Conservation (phyloP, 2,797 vertebrate genomes). For the Parauchenoglanis punctatus region DNA sequence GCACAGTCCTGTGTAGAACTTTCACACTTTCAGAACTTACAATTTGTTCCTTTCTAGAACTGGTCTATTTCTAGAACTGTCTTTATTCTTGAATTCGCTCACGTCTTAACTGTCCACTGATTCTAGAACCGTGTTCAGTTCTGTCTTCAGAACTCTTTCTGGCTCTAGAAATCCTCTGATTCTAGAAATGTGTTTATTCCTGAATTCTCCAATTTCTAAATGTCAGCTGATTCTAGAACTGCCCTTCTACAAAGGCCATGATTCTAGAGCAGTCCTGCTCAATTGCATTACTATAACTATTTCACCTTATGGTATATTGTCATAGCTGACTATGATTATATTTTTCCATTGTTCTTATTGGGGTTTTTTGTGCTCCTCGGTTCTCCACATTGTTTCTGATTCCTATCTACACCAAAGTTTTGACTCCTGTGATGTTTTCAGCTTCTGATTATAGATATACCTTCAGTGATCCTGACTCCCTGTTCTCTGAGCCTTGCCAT, state of each 20-base stretch:
- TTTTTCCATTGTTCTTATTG: background rate
- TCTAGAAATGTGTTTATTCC: no score
- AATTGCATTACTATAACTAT: background rate
- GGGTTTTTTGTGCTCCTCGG: background rate
- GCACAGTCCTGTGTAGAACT: background rate
- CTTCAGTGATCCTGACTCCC: background rate
- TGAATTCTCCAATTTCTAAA: no score
- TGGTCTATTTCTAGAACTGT: background rate
- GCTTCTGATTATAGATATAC: background rate
- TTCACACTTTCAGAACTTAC: background rate
- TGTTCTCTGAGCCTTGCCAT: background rate
- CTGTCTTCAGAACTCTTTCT: no score
- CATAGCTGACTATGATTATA: background rate
- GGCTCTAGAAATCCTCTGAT: no score
- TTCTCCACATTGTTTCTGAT: background rate
- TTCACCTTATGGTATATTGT: background rate
- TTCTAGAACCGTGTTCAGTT: background rate
- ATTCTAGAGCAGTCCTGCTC: background rate
- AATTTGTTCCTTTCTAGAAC: background rate
- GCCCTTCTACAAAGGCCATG: background rate
- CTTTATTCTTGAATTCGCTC: background rate
- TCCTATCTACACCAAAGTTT: background rate
- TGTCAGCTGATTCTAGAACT: background rate
- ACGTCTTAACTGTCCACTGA: background rate
- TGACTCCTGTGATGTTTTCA: background rate